phyloP scores from a whole-genome alignment of 2,888 invertebrate genomes.

The Diloba caeruleocephala region DNA sequence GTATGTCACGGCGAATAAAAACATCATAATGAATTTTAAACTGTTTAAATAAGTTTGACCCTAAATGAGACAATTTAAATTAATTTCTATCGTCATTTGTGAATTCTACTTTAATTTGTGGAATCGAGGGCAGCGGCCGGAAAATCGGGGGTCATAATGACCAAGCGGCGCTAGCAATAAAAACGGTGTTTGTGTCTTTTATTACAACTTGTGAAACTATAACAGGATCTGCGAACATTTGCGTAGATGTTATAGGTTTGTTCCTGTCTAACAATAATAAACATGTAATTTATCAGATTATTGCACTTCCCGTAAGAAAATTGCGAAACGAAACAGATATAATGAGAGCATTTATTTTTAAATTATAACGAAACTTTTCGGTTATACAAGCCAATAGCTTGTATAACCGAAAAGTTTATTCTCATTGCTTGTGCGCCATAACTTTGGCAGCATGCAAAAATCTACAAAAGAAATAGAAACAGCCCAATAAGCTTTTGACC shows the following conservation, averaged over 20 bases:
- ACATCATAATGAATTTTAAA: slow-evolving; percentile 38
- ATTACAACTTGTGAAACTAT: slow-evolving; percentile 28
- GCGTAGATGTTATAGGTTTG: slow-evolving; percentile 16
- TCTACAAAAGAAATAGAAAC: not conserved
- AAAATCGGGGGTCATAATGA: slow-evolving; percentile 27
- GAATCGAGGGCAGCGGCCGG: slow-evolving; percentile 45
- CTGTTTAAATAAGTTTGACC: slow-evolving; percentile 46
- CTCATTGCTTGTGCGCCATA: slow-evolving; percentile 2
- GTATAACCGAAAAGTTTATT: too few species aligned
- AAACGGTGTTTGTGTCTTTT: slow-evolving; percentile 30
- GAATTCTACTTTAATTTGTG: slow-evolving; percentile 46
- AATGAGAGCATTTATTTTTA: slow-evolving; percentile 8
- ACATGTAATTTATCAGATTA: slow-evolving; percentile 20
- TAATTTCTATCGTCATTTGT: slow-evolving; percentile 46
- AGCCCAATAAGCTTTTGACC: not conserved
- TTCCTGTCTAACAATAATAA: slow-evolving; percentile 21
- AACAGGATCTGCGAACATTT: slow-evolving; percentile 28
- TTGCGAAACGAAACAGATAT: slow-evolving; percentile 8
- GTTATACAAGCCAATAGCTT: too few species aligned
- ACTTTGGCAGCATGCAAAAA: slow-evolving; percentile 5
- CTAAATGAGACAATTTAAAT: slow-evolving; percentile 39
- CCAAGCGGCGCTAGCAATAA: slow-evolving; percentile 37
- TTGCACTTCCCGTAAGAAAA: slow-evolving; percentile 21
- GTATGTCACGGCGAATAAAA: slow-evolving; percentile 15
- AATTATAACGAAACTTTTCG: slow-evolving; percentile 8